Evolutionary conservation across 2,797 vertebrate species (phyloP), one percentile per base, ranked within the genome.

Genomic region (Crocidura indochinensis): DNA sequence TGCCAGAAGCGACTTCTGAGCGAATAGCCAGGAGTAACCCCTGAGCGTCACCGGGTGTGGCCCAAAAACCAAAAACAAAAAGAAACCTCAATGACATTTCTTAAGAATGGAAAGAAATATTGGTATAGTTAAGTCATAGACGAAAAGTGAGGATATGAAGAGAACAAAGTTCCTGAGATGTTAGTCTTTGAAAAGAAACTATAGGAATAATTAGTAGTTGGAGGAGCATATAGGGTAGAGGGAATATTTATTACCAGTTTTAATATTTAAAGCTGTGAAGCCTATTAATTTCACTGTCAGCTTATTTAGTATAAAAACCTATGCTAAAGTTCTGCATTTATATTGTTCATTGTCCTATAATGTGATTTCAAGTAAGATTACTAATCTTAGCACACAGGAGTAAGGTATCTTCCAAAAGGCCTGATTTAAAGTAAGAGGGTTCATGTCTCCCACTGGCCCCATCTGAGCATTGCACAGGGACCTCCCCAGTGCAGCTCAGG

Each of bases 381-480:
- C 65, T 84, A 29, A 72, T 56, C 56, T 92, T 46, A 83, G 85
- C 78, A 88, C 8, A 46, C 15, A 78, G 10, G 10, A 73, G 29
- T 14, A 10, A 87, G 53, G 14, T 68, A n/a, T n/a, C n/a, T n/a
- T 44, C 67, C 10, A 46, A 51, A 10, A 3, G 24, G 24, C 22
- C 71, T 91, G 71, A 47, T 17, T 69, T 73, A 75, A 73, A 78
- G 17, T 20, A 74, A 46, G 26, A 69, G 76, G 62, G 27, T 22
- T 69, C 15, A 17, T n/a, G 5, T 87, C 71, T 72, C 17, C 65
- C n/a, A 7, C 19, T 27, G 0, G 56, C 19, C 19, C 6, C 0
- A 12, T 60, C 3, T 49, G 26, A 15, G 94, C 92, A 87, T 96
- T 53, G 87, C 0, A 74, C 47, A 79, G 95, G 93, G 69, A 94